A percentile compares a stretch with the other conserved stretches of the same genome.
phyloP scores from a whole-genome alignment of 2,888 invertebrate genomes.

The Caenorhabditis sp. region DNA sequence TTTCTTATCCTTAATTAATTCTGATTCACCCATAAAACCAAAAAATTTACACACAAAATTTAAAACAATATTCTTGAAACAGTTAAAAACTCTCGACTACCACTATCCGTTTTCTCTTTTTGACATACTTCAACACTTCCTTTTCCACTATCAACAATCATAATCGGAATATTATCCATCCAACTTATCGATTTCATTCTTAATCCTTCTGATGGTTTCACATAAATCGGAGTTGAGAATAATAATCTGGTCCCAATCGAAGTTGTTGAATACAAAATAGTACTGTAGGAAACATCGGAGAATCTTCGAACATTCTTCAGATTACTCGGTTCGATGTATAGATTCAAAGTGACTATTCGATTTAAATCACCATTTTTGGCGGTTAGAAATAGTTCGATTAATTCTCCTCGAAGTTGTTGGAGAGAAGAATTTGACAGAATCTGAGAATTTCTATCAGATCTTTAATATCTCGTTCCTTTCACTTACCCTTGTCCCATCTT shows the following conservation, averaged over 20 bases:
- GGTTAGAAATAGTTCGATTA: conserved; percentile 28
- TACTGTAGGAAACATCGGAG: conserved; percentile 8
- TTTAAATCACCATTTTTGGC: conserved; percentile 18
- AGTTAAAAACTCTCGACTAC: too few species aligned
- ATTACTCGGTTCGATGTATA: conserved; percentile 22
- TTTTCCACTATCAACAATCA: background rate
- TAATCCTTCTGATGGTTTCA: background rate
- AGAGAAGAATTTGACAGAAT: conserved; percentile 19
- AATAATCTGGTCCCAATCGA: conserved; percentile 10
- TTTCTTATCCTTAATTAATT: too few species aligned
- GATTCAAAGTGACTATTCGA: conserved; percentile 22
- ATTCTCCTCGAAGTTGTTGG: conserved; percentile 19
- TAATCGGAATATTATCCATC: conserved; percentile 1
- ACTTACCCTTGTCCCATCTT: conserved; percentile 18
- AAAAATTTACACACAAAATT: too few species aligned
- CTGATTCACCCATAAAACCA: too few species aligned
- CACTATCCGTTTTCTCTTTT: too few species aligned
- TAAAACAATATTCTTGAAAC: too few species aligned
- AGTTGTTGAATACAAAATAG: conserved; percentile 12
- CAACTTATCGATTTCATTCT: conserved; percentile 17
- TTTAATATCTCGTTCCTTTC: background rate
- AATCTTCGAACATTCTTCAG: background rate
- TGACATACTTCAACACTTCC: background rate
- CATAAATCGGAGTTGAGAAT: conserved; percentile 10
- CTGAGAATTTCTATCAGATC: conserved; percentile 1